Evolutionary conservation across 2,113 vertebrate genomes (phyloP).

Genomic region (Bubo bubo): DNA sequence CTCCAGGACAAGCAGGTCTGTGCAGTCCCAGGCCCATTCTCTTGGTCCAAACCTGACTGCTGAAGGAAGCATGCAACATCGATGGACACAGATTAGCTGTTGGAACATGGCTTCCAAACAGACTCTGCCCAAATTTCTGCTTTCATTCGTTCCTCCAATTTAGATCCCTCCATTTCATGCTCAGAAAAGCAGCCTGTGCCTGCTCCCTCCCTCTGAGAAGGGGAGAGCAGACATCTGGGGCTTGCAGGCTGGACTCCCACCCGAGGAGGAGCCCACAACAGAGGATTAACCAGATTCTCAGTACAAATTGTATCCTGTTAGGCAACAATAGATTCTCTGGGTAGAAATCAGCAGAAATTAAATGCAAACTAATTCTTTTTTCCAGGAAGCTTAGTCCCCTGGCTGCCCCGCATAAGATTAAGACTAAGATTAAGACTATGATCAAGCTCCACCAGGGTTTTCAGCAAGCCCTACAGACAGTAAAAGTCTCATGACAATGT

Average conservation of each 20-base stretch:
- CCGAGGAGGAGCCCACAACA: neutral
- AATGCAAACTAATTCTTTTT: neutral
- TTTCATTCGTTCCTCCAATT: neutral
- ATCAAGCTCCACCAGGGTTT: neutral
- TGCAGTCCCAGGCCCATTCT: neutral
- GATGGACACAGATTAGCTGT: fast-evolving
- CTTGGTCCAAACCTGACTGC: neutral
- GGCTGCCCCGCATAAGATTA: fast-evolving
- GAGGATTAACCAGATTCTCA: neutral
- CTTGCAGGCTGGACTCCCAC: neutral
- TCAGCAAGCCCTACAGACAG: neutral
- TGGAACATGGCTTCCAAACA: neutral
- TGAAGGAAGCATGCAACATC: neutral
- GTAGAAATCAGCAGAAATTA: neutral
- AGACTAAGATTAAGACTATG: neutral
- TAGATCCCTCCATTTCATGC: neutral
- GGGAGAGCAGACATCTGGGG: neutral
- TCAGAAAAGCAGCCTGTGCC: neutral
- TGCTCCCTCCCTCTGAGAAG: neutral
- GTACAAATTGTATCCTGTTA: neutral
- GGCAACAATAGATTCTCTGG: neutral
- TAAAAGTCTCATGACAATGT: fast-evolving
- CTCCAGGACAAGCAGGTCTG: neutral
- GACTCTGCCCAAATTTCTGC: neutral
- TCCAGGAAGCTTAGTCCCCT: neutral